These are phyloP conservation scores for Proteles cristata DNA, from an alignment of 2,113 vertebrate genomes.

Conservation along the genomic window DNA sequence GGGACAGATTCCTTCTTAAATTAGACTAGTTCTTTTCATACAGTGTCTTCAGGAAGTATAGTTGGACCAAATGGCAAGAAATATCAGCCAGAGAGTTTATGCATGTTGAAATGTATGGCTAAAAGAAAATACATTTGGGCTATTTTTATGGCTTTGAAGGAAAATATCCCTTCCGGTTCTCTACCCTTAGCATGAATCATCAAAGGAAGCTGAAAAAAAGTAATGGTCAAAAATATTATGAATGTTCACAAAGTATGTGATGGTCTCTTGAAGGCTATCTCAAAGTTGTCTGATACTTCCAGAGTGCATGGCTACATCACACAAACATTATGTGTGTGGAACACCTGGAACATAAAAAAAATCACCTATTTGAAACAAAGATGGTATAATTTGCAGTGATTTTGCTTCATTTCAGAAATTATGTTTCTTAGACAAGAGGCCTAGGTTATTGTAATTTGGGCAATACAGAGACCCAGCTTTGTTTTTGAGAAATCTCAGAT, in stretches of 20 bases:
- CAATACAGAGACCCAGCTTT: background rate
- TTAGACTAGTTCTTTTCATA: constrained; percentile 74
- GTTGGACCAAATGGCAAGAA: constrained; percentile 73
- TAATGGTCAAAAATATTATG: constrained; percentile 22
- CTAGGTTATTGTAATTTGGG: background rate
- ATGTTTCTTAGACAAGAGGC: constrained; percentile 4
- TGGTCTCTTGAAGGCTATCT: background rate
- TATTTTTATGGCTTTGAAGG: constrained; percentile 64
- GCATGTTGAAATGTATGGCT: constrained; percentile 48
- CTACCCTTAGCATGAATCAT: constrained; percentile 64
- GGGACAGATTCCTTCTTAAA: constrained; percentile 78
- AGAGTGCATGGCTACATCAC: background rate
- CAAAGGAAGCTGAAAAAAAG: constrained; percentile 56
- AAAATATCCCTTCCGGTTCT: constrained; percentile 68
- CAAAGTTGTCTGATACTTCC: background rate
- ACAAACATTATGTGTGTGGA: background rate
- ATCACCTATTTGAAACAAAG: background rate
- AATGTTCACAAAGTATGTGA: background rate
- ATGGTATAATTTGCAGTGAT: background rate
- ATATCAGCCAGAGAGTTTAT: constrained; percentile 66
- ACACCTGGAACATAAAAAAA: background rate
- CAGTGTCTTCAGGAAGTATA: constrained; percentile 73
- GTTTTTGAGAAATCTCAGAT: constrained; percentile 21
- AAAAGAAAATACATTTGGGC: constrained; percentile 72
- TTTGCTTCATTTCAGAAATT: constrained; percentile 42